Conservation (phyloP, 2,888 invertebrate genomes). For the Lepidochrysops patricia region DNA sequence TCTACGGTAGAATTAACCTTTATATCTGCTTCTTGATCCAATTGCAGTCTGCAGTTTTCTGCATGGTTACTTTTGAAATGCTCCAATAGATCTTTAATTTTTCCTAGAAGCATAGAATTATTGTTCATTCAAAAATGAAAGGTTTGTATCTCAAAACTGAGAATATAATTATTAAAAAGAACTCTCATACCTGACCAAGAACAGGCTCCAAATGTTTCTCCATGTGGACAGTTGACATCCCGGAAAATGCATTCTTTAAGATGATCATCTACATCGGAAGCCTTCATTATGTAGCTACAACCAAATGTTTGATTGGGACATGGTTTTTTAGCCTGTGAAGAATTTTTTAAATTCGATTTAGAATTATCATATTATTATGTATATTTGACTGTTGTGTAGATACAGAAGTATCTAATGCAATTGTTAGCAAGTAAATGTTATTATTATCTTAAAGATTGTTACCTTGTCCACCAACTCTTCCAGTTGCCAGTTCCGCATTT, state of each 20-base stretch:
- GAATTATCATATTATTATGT: too few species aligned
- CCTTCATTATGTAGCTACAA: slow-evolving; percentile 44
- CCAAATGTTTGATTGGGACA: slow-evolving; percentile 52
- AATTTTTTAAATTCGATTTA: slow-evolving; percentile 15
- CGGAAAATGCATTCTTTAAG: slow-evolving; percentile 60
- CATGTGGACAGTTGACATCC: slow-evolving; percentile 53
- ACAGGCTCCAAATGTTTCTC: slow-evolving; percentile 53
- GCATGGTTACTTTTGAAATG: slow-evolving; percentile 58
- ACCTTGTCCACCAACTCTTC: slow-evolving; percentile 56
- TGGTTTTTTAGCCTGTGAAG: slow-evolving; percentile 40
- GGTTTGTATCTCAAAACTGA: neutral
- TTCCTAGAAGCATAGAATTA: slow-evolving; percentile 35
- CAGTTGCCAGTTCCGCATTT: slow-evolving; percentile 60
- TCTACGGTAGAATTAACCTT: slow-evolving; percentile 28
- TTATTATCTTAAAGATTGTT: too few species aligned
- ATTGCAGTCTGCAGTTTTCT: slow-evolving; percentile 36
- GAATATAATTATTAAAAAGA: neutral
- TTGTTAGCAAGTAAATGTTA: too few species aligned
- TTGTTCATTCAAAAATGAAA: neutral
- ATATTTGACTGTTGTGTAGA: too few species aligned
- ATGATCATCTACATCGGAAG: slow-evolving; percentile 43
- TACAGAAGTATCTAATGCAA: too few species aligned
- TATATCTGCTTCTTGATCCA: slow-evolving; percentile 43
- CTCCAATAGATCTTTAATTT: slow-evolving; percentile 46
- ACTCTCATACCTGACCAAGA: slow-evolving; percentile 52